Evolutionary conservation across 2,113 vertebrate species (phyloP), one percentile per base, ranked within the genome.

Genomic region (Notarius lentiginosus): DNA sequence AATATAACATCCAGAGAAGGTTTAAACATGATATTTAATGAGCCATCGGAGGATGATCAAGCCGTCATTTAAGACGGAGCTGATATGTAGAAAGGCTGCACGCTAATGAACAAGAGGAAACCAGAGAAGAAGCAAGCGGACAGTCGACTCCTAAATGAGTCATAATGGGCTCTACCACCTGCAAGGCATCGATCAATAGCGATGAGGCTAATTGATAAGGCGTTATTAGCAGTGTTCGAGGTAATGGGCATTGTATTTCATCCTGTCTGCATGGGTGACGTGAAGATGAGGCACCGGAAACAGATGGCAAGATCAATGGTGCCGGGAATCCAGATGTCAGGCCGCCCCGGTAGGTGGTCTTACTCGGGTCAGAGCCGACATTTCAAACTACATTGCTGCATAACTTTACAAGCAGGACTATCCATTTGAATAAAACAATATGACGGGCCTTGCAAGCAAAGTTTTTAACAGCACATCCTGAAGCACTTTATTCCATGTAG

Each of bases 151-250:
- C 91, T 93, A 93, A 94, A 94, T 93, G 93, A 93, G 92, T 56
- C 79, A n/a, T 91, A 94, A 95, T 94, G 92, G 94, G 89, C 91
- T 90, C 89, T 87, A 94, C 93, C 94, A 95, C 95, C 95, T 96
- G 94, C 93, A 91, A 92, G 89, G 90, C 94, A 95, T 95, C 92
- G 93, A 95, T 96, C 95, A 94, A 90, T 93, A 92, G 93, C 93
- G 91, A 93, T 93, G 87, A 92, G 93, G 91, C 94, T 95, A 95
- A 95, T 95, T 95, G 95, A 95, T 95, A 94, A 95, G 92, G 92
- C 93, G 93, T 95, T 95, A 95, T 95, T 94, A 94, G 94, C 94
- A 90, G 93, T 91, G 86, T 90, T 92, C 88, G 85, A 87, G 89
- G 90, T 95, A 95, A 95, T 95, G 93, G 92, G 92, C 92, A 89